phyloP scores from a whole-genome alignment of 2,888 invertebrate species.

The Drosophila vallismaia region DNA sequence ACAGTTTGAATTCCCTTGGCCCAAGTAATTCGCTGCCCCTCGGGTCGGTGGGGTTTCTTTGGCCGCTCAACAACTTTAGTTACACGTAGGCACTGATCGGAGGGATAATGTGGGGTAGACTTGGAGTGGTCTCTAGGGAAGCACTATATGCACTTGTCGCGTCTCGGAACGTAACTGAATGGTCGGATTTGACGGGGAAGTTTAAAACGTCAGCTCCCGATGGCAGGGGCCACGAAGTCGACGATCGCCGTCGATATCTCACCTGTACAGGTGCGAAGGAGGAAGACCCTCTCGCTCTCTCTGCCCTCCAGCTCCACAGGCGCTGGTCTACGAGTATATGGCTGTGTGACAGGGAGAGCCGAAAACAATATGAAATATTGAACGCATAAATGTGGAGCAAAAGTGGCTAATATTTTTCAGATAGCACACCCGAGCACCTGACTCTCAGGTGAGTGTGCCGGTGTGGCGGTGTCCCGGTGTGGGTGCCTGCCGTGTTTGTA shows the following conservation, averaged over 20 bases:
- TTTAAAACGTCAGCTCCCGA: slow-evolving; percentile 80
- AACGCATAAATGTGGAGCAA: slow-evolving; percentile 67
- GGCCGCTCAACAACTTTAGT: background rate
- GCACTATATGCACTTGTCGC: slow-evolving; percentile 82
- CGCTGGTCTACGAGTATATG: background rate
- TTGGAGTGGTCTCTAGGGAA: slow-evolving; percentile 22
- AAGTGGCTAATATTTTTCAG: slow-evolving; percentile 67
- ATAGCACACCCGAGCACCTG: slow-evolving; percentile 38
- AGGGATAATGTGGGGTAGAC: background rate
- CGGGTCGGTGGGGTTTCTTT: slow-evolving; percentile 4
- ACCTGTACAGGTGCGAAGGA: slow-evolving; percentile 47
- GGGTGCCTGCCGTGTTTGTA: slow-evolving; percentile 51
- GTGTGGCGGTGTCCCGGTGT: slow-evolving; percentile 2
- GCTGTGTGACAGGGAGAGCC: slow-evolving; percentile 19
- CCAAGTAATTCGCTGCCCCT: slow-evolving; percentile 83
- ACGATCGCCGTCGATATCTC: slow-evolving; percentile 33
- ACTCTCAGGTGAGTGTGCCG: slow-evolving; percentile 3
- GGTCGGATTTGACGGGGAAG: slow-evolving; percentile 78
- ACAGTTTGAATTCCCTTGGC: slow-evolving; percentile 84
- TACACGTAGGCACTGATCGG: slow-evolving; percentile 28
- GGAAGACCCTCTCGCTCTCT: slow-evolving; percentile 24
- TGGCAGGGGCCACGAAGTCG: slow-evolving; percentile 51
- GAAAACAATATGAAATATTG: slow-evolving; percentile 75
- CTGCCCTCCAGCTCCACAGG: slow-evolving; percentile 3
- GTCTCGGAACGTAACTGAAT: slow-evolving; percentile 82